Percentiles rank a stretch among this genome's conserved stretches.
phyloP scores from a whole-genome alignment of 2,888 invertebrate species.

The Drosophila robusta region DNA sequence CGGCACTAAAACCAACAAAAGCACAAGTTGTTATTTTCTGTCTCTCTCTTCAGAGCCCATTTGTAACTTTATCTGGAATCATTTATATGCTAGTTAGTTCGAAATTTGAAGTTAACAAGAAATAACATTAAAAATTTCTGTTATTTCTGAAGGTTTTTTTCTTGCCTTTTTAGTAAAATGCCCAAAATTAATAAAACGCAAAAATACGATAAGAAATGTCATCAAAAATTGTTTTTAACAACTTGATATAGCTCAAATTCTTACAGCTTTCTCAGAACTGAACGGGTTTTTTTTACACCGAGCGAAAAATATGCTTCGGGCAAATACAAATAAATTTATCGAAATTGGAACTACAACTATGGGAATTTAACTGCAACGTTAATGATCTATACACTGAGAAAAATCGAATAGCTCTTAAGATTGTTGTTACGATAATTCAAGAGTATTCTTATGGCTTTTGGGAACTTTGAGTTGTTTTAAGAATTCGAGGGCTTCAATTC shows the following conservation, averaged over 20 bases:
- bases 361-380: too few species aligned
- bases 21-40: too few species aligned
- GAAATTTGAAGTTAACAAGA: slow-evolving; percentile 11
- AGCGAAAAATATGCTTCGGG: neutral
- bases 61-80: slow-evolving; percentile 18
- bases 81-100: slow-evolving; percentile 19
- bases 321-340: too few species aligned
- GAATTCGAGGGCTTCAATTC: neutral
- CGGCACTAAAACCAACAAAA: too few species aligned
- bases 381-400: too few species aligned
- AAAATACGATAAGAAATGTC: neutral
- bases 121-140: slow-evolving; percentile 16
- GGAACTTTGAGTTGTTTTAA: neutral
- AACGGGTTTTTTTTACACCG: neutral
- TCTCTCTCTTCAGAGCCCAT: neutral
- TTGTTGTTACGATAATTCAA: too few species aligned
- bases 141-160: neutral
- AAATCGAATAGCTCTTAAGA: too few species aligned
- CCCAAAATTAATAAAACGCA: slow-evolving; percentile 7
- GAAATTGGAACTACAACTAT: too few species aligned
- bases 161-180: neutral
- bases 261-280: slow-evolving; percentile 4
- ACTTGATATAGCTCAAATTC: slow-evolving; percentile 22
- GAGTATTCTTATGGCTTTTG: too few species aligned
- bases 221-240: slow-evolving; percentile 27